Percentiles rank a stretch among this genome's conserved stretches.
These are phyloP conservation scores for Ommatoiulus sabulosus DNA, from an alignment of 2,888 invertebrate species.

Conservation along the genomic window DNA sequence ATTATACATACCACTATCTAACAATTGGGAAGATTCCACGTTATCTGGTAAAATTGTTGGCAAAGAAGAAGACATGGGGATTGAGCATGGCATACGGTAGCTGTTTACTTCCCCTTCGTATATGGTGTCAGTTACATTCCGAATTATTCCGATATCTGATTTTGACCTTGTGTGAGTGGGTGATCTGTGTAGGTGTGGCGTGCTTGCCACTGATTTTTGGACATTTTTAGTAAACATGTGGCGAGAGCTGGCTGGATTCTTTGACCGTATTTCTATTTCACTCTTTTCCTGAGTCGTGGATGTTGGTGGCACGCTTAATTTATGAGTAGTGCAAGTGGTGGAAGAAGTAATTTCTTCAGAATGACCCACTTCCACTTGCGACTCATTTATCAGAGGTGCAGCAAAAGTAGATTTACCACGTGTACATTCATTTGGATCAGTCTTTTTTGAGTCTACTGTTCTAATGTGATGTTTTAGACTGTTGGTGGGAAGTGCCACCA, in stretches of 20 bases:
- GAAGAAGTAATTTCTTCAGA: neutral
- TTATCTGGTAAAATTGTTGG: slow-evolving; percentile 40
- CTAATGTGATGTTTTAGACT: neutral
- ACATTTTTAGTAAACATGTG: neutral
- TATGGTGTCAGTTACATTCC: neutral
- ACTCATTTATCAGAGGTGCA: neutral
- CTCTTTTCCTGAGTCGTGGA: neutral
- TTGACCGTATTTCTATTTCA: neutral
- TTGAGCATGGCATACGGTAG: neutral
- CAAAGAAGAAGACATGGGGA: slow-evolving; percentile 55
- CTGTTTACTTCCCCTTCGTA: slow-evolving; percentile 21
- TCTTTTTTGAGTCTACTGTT: neutral
- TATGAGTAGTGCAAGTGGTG: too few species aligned
- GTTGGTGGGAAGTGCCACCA: neutral
- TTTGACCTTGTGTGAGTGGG: slow-evolving; percentile 44
- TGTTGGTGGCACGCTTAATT: neutral
- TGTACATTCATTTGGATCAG: neutral
- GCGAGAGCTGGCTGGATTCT: neutral
- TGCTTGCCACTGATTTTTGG: neutral
- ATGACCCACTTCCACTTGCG: neutral
- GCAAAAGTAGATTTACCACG: neutral
- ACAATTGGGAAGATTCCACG: neutral
- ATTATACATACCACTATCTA: neutral
- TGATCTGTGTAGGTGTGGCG: slow-evolving; percentile 12
- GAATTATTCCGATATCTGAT: slow-evolving; percentile 38